Evolutionary conservation across 2,888 invertebrate genomes (phyloP), one percentile per base, ranked within the genome.

Genomic region (Holacanthella duospinosa): DNA sequence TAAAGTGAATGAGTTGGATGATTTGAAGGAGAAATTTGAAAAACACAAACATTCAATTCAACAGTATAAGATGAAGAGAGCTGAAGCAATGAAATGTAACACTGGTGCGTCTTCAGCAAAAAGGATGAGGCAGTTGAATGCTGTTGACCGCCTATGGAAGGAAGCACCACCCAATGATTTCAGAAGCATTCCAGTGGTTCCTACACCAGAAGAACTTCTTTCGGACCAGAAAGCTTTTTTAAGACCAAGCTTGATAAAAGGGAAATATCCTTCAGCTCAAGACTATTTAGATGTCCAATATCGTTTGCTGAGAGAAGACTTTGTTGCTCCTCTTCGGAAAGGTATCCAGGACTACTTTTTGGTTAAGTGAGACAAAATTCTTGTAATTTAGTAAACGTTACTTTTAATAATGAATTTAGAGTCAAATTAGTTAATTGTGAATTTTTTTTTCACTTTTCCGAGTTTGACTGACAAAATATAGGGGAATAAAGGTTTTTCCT

Each of bases 331-430:
- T 16, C 68, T 81, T 29, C 71, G 79, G 27, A 71, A 75, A 59
- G 79, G 78, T 3, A 74, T 80, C 29, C 36, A 61, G 6, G 66
- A 74, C 48, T 77, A 55, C 25, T 1, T 63, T 6, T n/a, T 2
- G 2, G 29, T 54, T 19, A 27, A 59, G 63, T 63, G 43, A 75
- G 61, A 66, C 77, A 78, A 43, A 68, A 0, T 70, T 67, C n/a
- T n/a, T n/a, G n/a, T n/a, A 3, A 72, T 74, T n/a, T 53, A 59
- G 61, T 9, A 59, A 60, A 48, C 63, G 63, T 27, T 63, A 29
- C 6, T 48, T 21, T 48, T 24, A 25, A 29, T 48, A 6, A 29
- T 48, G 12, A 54, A 24, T 21, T 19, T 19, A 12, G 54, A 54
- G 24, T 56, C 9, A 26, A 27, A 9, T 24, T 12, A 16, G 12